Evolutionary conservation across 2,888 invertebrate species (phyloP).

Genomic region (Eurois occulta): DNA sequence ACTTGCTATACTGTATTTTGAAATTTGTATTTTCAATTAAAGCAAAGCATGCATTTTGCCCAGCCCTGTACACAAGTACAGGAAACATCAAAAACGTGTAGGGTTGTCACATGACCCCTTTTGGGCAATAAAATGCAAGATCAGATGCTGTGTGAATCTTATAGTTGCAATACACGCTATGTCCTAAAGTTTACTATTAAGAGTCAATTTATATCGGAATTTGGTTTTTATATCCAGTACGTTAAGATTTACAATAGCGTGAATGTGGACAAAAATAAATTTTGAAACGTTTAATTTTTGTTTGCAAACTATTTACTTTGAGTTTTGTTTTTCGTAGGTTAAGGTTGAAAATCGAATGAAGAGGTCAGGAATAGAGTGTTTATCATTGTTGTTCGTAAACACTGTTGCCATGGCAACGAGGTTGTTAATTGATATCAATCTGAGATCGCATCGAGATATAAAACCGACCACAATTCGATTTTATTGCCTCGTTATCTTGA

Average conservation of each 20-base stretch:
- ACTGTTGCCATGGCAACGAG: constrained; percentile 62
- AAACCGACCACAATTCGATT: constrained; percentile 54
- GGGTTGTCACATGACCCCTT: constrained; percentile 55
- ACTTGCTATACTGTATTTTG: too few relatives aligned
- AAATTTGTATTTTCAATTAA: too few relatives aligned
- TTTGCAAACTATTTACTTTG: constrained; percentile 20
- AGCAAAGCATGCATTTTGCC: too few relatives aligned
- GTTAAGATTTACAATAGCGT: background rate
- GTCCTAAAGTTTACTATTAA: constrained; percentile 32
- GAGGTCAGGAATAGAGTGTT: background rate
- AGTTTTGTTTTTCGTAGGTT: accelerated
- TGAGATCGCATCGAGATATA: constrained; percentile 53
- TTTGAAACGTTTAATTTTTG: background rate
- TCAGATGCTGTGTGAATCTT: constrained; percentile 62
- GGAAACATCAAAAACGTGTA: constrained; percentile 26
- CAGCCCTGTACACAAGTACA: background rate
- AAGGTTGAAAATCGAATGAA: constrained; percentile 24
- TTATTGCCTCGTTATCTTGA: constrained; percentile 37
- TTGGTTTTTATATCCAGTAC: too few relatives aligned
- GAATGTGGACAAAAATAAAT: background rate
- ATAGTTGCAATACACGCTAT: constrained; percentile 55
- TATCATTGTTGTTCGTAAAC: constrained; percentile 58
- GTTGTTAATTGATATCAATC: constrained; percentile 66
- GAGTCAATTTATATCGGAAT: background rate
- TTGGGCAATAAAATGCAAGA: constrained; percentile 58